Evolutionary conservation across 2,113 vertebrate species (phyloP).

Genomic region (Verasper variegatus): DNA sequence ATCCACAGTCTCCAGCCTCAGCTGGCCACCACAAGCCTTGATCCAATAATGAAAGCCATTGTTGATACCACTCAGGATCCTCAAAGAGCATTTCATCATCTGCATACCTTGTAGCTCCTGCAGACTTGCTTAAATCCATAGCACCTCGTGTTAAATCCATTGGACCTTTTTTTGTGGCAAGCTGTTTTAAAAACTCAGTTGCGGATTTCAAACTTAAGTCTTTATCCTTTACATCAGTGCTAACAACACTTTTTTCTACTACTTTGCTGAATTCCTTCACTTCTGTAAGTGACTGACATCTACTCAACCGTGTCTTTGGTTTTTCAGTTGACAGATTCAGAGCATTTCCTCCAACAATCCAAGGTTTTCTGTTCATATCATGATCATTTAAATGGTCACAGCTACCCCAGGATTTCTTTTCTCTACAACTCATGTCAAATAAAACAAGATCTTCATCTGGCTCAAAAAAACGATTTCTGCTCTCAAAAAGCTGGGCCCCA

Average conservation of each 20-base stretch:
- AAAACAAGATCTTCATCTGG: conserved; percentile 75
- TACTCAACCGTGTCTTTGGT: conserved; percentile 46
- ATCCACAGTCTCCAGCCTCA: conserved; percentile 91
- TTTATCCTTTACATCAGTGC: conserved; percentile 63
- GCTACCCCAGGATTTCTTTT: conserved; percentile 75
- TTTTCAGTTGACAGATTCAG: conserved; percentile 74
- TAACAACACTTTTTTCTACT: conserved; percentile 65
- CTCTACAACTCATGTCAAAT: conserved; percentile 82
- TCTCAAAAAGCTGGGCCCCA: conserved; percentile 60
- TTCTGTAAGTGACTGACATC: conserved; percentile 76
- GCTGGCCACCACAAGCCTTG: conserved; percentile 95
- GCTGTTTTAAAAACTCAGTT: conserved; percentile 80
- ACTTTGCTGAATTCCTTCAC: conserved; percentile 57
- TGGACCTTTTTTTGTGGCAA: conserved; percentile 85
- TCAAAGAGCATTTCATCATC: conserved; percentile 78
- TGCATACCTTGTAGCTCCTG: conserved; percentile 54
- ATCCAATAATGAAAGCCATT: conserved; percentile 91
- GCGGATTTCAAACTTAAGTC: conserved; percentile 77
- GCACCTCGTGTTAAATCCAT: conserved; percentile 89
- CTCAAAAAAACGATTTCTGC: conserved; percentile 64
- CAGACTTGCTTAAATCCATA: conserved; percentile 80
- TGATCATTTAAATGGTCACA: conserved; percentile 74
- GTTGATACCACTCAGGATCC: conserved; percentile 88
- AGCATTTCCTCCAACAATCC: conserved; percentile 50
- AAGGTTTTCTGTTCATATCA: conserved; percentile 55